Base-by-base conservation (phyloP, 2,888 invertebrate species). In the Parelbella ahira region DNA sequence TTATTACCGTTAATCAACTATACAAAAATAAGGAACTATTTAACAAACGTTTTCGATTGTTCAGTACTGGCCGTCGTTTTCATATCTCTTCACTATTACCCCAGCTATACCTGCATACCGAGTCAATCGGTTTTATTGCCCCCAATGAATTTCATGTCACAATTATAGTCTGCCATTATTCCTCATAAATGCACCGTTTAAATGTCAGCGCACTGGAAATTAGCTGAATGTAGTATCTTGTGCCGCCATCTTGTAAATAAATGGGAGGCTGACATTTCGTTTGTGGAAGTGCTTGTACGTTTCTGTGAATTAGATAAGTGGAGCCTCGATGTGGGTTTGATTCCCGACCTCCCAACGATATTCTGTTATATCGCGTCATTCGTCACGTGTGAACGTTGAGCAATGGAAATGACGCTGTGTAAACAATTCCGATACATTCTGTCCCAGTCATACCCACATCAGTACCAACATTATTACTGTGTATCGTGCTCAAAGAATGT, bases 131-230 rank as follows among this genome's bases (percentile, higher is more conserved):
- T 37, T 45, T 48, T 49, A 55, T 51, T 53, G 54, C 41, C 36
- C 43, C 53, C n/a, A 54, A 51, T 51, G 51, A 50, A 49, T 49
- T 50, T 51, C 49, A 49, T 50, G 51, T 48, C 54, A 51, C 56
- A 56, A 56, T 56, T 52, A 46, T 47, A 24, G 32, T 38, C 39
- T 13, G 38, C 41, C 49, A 53, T 56, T 51, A 53, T 45, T 50
- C 49, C 51, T 56, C 51, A 53, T 56, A 58, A 55, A 55, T 53
- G 50, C 47, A 51, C 50, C 49, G 49, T 54, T 53, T 48, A 49
- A 57, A 50, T 50, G 50, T 54, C 54, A 56, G 48, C 48, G 44
- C 37, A 30, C 20, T 37, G 23, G 34, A 41, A 45, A 45, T 47
- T 44, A 46, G 37, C 32, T 21, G 30, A 41, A 41, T 33, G 41